A percentile compares a stretch with the other conserved stretches of the same genome.
phyloP scores from a whole-genome alignment of 2,113 vertebrate species.

The Oreochromis niloticus region DNA sequence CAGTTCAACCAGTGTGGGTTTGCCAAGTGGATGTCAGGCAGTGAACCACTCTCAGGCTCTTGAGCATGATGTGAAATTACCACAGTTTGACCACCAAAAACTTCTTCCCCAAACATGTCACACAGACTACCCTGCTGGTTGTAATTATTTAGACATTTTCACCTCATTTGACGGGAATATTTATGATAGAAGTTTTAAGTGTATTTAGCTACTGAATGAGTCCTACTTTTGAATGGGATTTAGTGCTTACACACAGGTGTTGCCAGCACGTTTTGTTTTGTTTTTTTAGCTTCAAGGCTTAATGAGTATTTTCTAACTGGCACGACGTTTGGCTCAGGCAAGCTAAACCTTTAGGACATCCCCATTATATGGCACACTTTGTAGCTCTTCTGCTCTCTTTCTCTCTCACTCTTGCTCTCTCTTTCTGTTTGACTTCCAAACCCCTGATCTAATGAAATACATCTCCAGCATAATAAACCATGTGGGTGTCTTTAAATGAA shows the following conservation, averaged over 20 bases:
- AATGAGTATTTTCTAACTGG: constrained; percentile 1
- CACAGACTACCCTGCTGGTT: not conserved
- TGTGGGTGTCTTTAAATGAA: constrained; percentile 52
- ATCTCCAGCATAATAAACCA: constrained; percentile 41
- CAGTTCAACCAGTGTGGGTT: constrained; percentile 49
- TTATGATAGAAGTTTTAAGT: not conserved
- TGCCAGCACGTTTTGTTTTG: not conserved
- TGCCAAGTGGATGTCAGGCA: constrained; percentile 42
- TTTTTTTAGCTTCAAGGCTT: not conserved
- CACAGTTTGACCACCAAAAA: constrained; percentile 15
- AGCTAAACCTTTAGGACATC: constrained; percentile 4
- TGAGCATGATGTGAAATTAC: constrained; percentile 20
- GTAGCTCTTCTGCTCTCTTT: not conserved
- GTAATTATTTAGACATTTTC: not conserved
- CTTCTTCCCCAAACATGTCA: not conserved
- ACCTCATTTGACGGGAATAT: not conserved
- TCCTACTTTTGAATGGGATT: constrained; percentile 29
- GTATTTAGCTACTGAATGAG: not conserved
- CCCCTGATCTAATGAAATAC: constrained; percentile 49
- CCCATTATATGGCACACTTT: not conserved
- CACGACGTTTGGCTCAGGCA: constrained; percentile 2
- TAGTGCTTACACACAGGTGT: constrained; percentile 21
- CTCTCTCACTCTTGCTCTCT: not conserved
- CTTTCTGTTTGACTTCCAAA: constrained; percentile 16
- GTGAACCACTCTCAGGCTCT: constrained; percentile 22